Base-by-base conservation (phyloP, 2,888 invertebrate species). In the Drosophila pseudotakahashii region DNA sequence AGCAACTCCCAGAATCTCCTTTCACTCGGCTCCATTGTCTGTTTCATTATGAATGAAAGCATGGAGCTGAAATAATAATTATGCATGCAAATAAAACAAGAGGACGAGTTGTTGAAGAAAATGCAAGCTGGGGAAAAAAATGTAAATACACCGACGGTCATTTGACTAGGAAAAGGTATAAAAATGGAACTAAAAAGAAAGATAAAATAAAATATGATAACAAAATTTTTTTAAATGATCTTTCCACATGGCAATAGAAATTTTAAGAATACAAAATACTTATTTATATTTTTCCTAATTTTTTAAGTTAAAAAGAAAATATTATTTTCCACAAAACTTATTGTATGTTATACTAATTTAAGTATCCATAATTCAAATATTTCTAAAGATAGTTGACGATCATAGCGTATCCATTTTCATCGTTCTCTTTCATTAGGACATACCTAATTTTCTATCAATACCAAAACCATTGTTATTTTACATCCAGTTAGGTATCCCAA, bases 41-140 rank as follows among this genome's bases (percentile, higher is more conserved):
- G 48, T 48, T 30, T 54, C 70, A 69, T 72, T 79, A 62, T 74
- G 72, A 86, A 70, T 71, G 73, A 73, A 79, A 81, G 67, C 72
- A 63, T 26, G 52, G 68, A 74, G 75, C 61, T 75, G 54, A 73
- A 78, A 78, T 72, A 77, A 81, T 78, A 71, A 85, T 85, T 88
- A 85, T 85, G 82, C 79, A 84, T 68, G 74, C 69, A 67, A 55
- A 66, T 68, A 74, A 66, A 61, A 63, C 52, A 69, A 52, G 47
- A 58, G 63, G 45, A 48, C 52, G 57, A 32, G 55, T 42, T 75
- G 61, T 61, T 53, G 23, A 59, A 54, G 52, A 19, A 41, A 68
- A 73, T 70, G 59, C 55, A 62, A 70, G 68, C 16, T 71, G 53
- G 51, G 47, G 55, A 69, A 73, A 75, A 87, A 75, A 78, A 77